Base-by-base conservation (phyloP, 2,888 invertebrate genomes). In the Plebejus melissa region DNA sequence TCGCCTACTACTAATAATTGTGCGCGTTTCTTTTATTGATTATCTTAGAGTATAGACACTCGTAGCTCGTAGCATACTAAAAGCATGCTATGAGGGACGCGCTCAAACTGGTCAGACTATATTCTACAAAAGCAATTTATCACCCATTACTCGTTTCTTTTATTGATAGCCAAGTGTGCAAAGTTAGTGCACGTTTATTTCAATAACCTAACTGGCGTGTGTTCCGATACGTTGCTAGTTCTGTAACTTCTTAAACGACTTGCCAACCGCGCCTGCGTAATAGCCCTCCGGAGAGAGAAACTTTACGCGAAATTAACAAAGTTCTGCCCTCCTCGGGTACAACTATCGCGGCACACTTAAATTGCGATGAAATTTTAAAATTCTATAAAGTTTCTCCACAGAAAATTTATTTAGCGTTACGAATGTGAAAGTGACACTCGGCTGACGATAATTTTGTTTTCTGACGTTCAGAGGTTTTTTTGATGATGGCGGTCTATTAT, bases 221-320 rank as follows among this genome's bases (percentile, higher is more conserved):
- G 54, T 28, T n/a, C 41, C 54, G 72, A 72, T 72, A 54, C 6
- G 72, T 72, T 32, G 32, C 50, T 54, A 72, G 78, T 76, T 79
- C 75, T 76, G 77, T 78, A 77, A 77, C 75, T 77, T 76, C 46
- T 72, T 46, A 71, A 75, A 70, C 36, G 69, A 76, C 71, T 78
- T 77, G 77, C 78, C 77, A 79, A 71, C 71, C 75, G 75, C 77
- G 79, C 83, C 82, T 85, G 82, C 84, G 85, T 90, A 89, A 90
- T 89, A 89, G 87, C 87, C 83, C 91, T 84, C 88, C 80, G 54
- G 88, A 87, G 90, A 82, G 84, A 79, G 80, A 82, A 91, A 91
- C 88, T 91, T 90, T 84, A 84, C 85, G 87, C 86, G 83, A 91
- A 91, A 92, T 91, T 91, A 90, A 90, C 91, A 91, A 92, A 92